These are phyloP conservation scores for Harmothoe impar DNA, from an alignment of 2,888 invertebrate species.

Conservation along the genomic window DNA sequence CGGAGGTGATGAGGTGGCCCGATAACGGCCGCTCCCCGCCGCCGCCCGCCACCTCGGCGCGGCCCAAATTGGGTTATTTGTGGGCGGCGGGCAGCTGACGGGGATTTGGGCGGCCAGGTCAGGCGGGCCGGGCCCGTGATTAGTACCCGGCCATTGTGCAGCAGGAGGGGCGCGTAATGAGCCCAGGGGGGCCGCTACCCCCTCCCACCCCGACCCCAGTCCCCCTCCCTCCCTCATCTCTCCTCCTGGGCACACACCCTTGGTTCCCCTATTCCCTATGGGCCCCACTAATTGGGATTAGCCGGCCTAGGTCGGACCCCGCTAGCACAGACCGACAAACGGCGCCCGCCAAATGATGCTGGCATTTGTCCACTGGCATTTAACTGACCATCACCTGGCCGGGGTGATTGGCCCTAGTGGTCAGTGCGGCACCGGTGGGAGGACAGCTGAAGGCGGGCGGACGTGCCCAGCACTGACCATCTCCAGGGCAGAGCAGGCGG, in stretches of 20 bases:
- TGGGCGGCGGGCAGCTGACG: constrained; percentile 44
- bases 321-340: constrained; percentile 50
- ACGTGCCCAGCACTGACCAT: neutral
- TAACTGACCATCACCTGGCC: constrained; percentile 56
- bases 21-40: constrained; percentile 2
- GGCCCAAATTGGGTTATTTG: constrained; percentile 57
- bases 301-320: neutral
- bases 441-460: neutral
- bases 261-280: neutral
- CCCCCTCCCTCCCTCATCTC: constrained; percentile 14
- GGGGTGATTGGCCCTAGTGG: constrained; percentile 38
- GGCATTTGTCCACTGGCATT: constrained; percentile 61
- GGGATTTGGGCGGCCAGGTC: constrained; percentile 32
- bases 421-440: neutral
- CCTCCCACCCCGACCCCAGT: neutral
- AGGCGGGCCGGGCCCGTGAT: constrained; percentile 50
- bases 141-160: constrained; percentile 50
- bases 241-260: neutral
- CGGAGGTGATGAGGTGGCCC: constrained; percentile 35
- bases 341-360: constrained; percentile 55
- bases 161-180: constrained; percentile 14
- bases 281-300: constrained; percentile 54
- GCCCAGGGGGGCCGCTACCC: constrained; percentile 28
- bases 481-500: neutral
- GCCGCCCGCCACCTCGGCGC: constrained; percentile 19